These are phyloP conservation scores for Machimus rusticus DNA, from an alignment of 2,888 invertebrate species.

Conservation along the genomic window DNA sequence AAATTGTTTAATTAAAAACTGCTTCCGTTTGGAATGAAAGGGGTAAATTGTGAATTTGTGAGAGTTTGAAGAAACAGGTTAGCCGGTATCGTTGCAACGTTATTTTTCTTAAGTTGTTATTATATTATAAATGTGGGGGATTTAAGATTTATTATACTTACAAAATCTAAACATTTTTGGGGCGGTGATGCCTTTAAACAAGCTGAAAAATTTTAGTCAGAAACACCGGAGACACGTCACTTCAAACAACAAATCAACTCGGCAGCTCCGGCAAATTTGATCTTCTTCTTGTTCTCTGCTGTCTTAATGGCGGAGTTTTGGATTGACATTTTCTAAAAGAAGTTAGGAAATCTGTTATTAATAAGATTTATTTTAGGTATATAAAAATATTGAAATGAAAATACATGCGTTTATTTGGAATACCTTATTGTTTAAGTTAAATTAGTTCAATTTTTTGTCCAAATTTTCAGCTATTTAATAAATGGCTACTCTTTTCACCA, in stretches of 20 bases:
- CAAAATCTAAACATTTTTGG: slow-evolving; percentile 7
- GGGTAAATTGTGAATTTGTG: background rate
- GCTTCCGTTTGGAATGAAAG: background rate
- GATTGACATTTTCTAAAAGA: background rate
- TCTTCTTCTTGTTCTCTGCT: background rate
- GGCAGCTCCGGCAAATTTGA: background rate
- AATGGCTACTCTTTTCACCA: background rate
- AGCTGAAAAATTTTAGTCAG: background rate
- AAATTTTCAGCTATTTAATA: no score
- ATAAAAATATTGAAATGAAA: background rate
- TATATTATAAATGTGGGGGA: background rate
- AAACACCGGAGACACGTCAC: slow-evolving; percentile 36
- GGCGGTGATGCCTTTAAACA: background rate
- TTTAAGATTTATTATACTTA: background rate
- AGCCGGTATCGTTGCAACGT: background rate
- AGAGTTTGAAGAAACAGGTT: background rate
- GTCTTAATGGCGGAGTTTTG: background rate
- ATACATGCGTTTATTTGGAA: background rate
- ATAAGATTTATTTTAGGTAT: background rate
- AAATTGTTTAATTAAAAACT: background rate
- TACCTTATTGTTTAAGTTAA: background rate
- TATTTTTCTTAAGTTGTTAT: background rate
- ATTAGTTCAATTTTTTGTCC: background rate
- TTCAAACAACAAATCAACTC: slow-evolving; percentile 2
- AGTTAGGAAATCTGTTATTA: background rate